phyloP scores from a whole-genome alignment of 2,797 vertebrate genomes.

The Protonibea diacanthus region DNA sequence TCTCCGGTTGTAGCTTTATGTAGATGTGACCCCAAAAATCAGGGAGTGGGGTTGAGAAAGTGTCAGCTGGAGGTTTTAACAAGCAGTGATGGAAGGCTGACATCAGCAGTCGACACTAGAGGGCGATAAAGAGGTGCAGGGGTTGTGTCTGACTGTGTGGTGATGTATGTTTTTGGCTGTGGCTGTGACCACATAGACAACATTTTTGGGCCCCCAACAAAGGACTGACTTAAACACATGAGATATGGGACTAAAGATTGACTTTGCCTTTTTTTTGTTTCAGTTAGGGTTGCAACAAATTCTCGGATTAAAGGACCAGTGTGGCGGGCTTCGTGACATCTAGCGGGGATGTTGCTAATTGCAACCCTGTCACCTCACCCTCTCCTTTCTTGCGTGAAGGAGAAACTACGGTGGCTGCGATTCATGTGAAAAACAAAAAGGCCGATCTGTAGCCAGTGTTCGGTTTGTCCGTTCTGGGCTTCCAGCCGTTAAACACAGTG shows the following conservation, averaged over 20 bases:
- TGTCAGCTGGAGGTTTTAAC: constrained; percentile 53
- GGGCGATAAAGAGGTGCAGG: constrained; percentile 78
- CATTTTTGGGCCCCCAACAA: neutral
- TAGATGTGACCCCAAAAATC: constrained; percentile 31
- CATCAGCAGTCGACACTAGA: constrained; percentile 79
- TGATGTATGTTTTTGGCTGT: constrained; percentile 26
- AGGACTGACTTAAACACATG: neutral
- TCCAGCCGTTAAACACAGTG: too few relatives aligned
- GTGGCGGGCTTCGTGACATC: too few relatives aligned
- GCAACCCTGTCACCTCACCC: too few relatives aligned
- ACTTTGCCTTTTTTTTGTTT: neutral
- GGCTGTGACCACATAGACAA: constrained; percentile 20
- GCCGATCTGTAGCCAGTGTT: too few relatives aligned
- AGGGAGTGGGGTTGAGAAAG: constrained; percentile 6
- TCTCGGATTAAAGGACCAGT: too few relatives aligned
- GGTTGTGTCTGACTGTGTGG: constrained; percentile 20
- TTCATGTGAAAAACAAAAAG: too few relatives aligned
- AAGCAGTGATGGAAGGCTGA: constrained; percentile 54
- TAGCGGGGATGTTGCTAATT: too few relatives aligned
- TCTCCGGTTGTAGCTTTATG: constrained; percentile 11
- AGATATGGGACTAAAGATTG: neutral
- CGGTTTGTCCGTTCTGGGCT: too few relatives aligned
- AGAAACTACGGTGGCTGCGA: too few relatives aligned
- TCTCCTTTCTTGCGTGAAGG: too few relatives aligned
- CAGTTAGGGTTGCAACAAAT: neutral